Percentiles rank a stretch among this genome's conserved stretches.
These are phyloP conservation scores for Blastomussa wellsi DNA, from an alignment of 92 coral and sea anemone genomes.

Conservation along the genomic window DNA sequence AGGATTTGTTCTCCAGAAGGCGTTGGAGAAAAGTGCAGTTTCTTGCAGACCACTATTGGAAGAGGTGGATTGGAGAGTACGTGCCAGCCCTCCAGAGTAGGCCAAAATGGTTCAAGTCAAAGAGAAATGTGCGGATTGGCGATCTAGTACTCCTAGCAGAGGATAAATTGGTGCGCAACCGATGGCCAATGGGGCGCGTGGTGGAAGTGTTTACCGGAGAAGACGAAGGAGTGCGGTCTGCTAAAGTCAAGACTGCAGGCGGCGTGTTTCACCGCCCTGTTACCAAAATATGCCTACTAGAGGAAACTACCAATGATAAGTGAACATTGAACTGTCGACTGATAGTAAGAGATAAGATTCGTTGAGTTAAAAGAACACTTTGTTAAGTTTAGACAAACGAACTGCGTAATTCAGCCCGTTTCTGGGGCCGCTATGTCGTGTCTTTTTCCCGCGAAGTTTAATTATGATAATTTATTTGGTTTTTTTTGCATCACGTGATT, in stretches of 20 bases:
- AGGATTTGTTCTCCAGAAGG: constrained; percentile 48
- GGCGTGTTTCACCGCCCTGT: too few species aligned
- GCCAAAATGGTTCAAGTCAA: constrained; percentile 45
- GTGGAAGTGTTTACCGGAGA: constrained; percentile 39
- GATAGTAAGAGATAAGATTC: too few species aligned
- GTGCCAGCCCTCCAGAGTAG: constrained; percentile 53
- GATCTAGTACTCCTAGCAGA: too few species aligned
- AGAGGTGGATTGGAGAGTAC: constrained; percentile 59
- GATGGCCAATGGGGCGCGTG: constrained; percentile 46
- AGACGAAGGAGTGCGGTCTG: constrained; percentile 48
- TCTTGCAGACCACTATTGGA: too few species aligned
- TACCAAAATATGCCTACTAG: too few species aligned
- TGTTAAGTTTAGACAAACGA: too few species aligned
- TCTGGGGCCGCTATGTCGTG: constrained; percentile 4
- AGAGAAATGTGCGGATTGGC: constrained; percentile 39
- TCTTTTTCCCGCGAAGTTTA: too few species aligned
- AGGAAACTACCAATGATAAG: too few species aligned
- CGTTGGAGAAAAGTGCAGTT: too few species aligned
- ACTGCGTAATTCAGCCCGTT: constrained; percentile 21
- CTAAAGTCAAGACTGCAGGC: neutral
- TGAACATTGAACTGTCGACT: too few species aligned
- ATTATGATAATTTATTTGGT: too few species aligned
- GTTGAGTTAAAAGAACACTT: neutral
- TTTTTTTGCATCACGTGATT: too few species aligned
- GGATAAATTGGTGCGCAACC: constrained; percentile 40